Evolutionary conservation across 2,888 invertebrate species (phyloP).

Genomic region (Nowickia ferox): DNA sequence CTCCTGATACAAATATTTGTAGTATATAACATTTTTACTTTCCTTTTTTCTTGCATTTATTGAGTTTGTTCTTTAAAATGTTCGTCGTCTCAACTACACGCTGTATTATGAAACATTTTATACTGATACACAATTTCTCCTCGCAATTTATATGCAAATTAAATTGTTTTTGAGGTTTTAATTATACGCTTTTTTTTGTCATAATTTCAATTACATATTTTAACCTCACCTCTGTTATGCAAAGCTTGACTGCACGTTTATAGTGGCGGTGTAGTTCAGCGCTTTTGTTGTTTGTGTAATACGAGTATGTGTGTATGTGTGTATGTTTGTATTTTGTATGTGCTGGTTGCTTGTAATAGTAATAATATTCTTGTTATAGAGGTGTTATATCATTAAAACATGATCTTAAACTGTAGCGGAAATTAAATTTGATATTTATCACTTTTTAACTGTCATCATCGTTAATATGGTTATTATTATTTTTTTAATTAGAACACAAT

Average conservation of each 20-base stretch:
- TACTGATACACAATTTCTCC: background rate
- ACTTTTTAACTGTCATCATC: slow-evolving; percentile 53
- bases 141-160: slow-evolving; percentile 30
- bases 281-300: no score
- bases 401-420: slow-evolving; percentile 62
- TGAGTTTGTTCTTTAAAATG: no score
- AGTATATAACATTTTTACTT: no score
- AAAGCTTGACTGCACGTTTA: background rate
- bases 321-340: background rate
- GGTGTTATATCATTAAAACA: slow-evolving; percentile 55
- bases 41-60: no score
- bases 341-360: slow-evolving; percentile 21
- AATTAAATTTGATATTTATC: slow-evolving; percentile 69
- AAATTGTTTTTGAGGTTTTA: slow-evolving; percentile 25
- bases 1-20: no score
- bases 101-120: background rate
- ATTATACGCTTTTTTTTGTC: slow-evolving; percentile 18
- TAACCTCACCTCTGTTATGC: background rate
- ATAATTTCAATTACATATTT: slow-evolving; percentile 56
- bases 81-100: background rate
- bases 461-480: slow-evolving; percentile 44
- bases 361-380: slow-evolving; percentile 57
- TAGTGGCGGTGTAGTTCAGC: no score
- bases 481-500: slow-evolving; percentile 10
- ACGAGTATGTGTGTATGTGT: no score